Base-by-base conservation (phyloP, 2,888 invertebrate species). In the Amorpha juglandis region DNA sequence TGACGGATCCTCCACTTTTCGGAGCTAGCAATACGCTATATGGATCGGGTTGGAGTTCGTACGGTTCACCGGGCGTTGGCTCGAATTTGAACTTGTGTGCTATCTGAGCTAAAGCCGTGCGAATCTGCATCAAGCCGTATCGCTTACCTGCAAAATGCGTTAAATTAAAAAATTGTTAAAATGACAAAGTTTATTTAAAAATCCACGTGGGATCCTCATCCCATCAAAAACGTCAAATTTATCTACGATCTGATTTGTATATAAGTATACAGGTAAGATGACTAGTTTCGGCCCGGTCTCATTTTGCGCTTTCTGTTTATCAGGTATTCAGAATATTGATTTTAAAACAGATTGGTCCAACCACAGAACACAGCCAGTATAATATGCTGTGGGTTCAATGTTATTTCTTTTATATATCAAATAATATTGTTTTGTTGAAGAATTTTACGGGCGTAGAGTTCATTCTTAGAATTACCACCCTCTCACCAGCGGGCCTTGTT, bases 111-210 rank as follows among this genome's bases (percentile, higher is more conserved):
- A 90, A 63, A 0, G 89, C 88, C 1, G 88, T 79, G 35, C 90
- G 84, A 45, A 90, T 73, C 77, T 90, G 90, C 83, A 89, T 82
- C 79, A 88, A 71, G 0, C 90, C 90, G 71, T 89, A 90, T 47
- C 90, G 84, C 79, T 87, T 90, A 51, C 90, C 90, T 90, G 78
- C 16, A 81, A 77, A 58, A 63, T 50, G 4, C 4, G 21, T 27
- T 3, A n/a, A n/a, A n/a, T 47, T 35, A n/a, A 0, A n/a, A 52
- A 16, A n/a, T n/a, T n/a, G n/a, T 33, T 35, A 50, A 16, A 19
- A 50, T 50, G n/a, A n/a, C n/a, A n/a, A n/a, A 38, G 1, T 33
- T 12, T 12, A 27, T 14, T 21, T 14, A 27, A 27, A 27, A 1
- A 27, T 4, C 1, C 27, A 27, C 1, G 1, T 27, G 27, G 27